Base-by-base conservation (phyloP, 2,113 vertebrate genomes). In the Nesospiza acunhae region DNA sequence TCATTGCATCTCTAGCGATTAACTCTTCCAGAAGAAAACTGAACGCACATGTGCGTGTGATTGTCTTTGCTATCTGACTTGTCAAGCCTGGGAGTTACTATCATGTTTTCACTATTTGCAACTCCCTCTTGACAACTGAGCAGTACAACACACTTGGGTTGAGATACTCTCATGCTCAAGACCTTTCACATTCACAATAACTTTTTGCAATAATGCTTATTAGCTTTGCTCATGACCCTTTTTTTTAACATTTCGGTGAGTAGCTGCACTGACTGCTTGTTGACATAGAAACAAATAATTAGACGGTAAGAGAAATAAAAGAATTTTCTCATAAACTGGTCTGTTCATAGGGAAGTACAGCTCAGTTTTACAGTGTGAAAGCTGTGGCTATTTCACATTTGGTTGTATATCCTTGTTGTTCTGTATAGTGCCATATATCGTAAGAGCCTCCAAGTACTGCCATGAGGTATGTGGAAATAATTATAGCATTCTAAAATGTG, bases 261-360 rank as follows among this genome's bases (percentile, higher is more conserved):
- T 26, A 76, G 58, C 59, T 47, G 39, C 35, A 50, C 30, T 64
- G 74, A 11, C 37, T 81, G 18, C 7, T 53, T 37, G n/a, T 44
- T 64, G 60, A 66, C 53, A 69, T 20, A 13, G 26, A 80, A 95
- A 76, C 26, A 90, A 88, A 27, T 62, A 86, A 76, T 83, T 76
- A 83, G 31, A 78, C 1, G 2, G 55, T n/a, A 74, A 64, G 24
- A 21, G 33, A 90, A 93, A 89, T 41, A 82, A 69, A 82, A 75
- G 12, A 50, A 73, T 77, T 59, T 47, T 17, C 33, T 17, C 27
- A 15, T n/a, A 39, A 74, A 6, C 8, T 77, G 42, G 10, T 20
- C 13, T 67, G 13, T 44, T 88, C 55, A n/a, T 47, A 60, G 41
- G 33, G 60, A 85, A 83, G 24, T 55, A 62, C 30, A 59, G 35